Base-by-base conservation (phyloP, 2,888 invertebrate species). In the Tuberolachnus salignus region DNA sequence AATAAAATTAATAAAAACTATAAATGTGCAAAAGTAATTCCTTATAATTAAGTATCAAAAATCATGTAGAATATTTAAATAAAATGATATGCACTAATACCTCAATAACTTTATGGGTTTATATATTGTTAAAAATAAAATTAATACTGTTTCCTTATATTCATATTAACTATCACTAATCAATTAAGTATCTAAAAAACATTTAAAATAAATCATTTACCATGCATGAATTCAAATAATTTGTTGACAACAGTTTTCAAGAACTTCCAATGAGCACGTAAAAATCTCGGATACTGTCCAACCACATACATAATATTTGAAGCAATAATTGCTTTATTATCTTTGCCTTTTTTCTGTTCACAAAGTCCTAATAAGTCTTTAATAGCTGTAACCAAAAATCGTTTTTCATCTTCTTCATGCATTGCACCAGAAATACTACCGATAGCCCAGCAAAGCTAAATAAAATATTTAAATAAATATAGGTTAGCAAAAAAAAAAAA, bases 291-390 rank as follows among this genome's bases (percentile, higher is more conserved):
- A 87, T 99, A 99, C 86, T 99, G 99, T 3, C 99, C 99, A 74
- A 99, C 99, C 81, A 99, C 98, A 87, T 99, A 98, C 99, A 99
- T 99, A 82, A 99, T 99, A 87, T 99, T 99, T 82, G 98, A 98
- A 19, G 99, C 99, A 84, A 99, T 98, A 83, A 99, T 99, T 80
- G 99, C 99, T 87, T 99, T 99, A 87, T 99, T 99, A 87, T 99
- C 98, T 88, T 99, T 99, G 72, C 97, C 92, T 83, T 98, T 93
- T 86, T 99, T 99, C 86, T 98, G 98, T 86, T 98, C 97, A 87
- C 99, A 99, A 71, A 99, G 88, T 0, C 98, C 98, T 82, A 99
- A 89, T 81, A 99, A 89, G 87, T 99, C 98, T 87, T 95, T 97
- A 82, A 99, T 99, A 67, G 99, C 99, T 74, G 97, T 97, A 78